These are phyloP conservation scores for Brachypalpus laphriformis DNA, from an alignment of 2,888 invertebrate genomes.

Conservation along the genomic window DNA sequence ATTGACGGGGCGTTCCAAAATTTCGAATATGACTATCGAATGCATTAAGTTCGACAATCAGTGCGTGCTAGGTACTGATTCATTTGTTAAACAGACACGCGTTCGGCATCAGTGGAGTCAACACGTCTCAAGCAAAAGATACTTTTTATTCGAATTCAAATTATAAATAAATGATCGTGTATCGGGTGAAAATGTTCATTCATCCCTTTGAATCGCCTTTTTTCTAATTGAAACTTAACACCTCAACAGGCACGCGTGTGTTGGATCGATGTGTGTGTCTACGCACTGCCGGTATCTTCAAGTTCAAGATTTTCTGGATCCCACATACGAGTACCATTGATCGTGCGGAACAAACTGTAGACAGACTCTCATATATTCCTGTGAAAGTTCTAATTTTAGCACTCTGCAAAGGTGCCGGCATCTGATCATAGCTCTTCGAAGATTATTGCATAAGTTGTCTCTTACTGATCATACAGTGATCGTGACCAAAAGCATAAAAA, in stretches of 20 bases:
- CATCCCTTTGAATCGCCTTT: background rate
- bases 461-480: background rate
- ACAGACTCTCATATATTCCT: background rate
- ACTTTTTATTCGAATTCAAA: background rate
- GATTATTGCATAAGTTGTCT: conserved; percentile 1
- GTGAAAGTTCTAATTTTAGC: conserved; percentile 23
- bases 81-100: conserved; percentile 1
- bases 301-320: conserved; percentile 26
- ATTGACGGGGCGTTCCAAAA: conserved; percentile 1
- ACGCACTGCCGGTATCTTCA: conserved; percentile 12
- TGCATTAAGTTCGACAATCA: conserved; percentile 14
- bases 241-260: background rate
- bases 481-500: background rate
- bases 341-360: background rate
- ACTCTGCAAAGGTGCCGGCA: background rate
- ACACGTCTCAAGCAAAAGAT: background rate
- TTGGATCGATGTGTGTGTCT: background rate
- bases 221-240: background rate
- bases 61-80: background rate
- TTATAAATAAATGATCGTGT: background rate
- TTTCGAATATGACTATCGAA: background rate
- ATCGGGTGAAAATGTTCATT: background rate
- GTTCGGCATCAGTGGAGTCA: background rate
- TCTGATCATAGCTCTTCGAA: background rate
- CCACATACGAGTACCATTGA: too few species aligned